Evolutionary conservation across 2,113 vertebrate genomes (phyloP).

Genomic region (Nanorana parkeri): DNA sequence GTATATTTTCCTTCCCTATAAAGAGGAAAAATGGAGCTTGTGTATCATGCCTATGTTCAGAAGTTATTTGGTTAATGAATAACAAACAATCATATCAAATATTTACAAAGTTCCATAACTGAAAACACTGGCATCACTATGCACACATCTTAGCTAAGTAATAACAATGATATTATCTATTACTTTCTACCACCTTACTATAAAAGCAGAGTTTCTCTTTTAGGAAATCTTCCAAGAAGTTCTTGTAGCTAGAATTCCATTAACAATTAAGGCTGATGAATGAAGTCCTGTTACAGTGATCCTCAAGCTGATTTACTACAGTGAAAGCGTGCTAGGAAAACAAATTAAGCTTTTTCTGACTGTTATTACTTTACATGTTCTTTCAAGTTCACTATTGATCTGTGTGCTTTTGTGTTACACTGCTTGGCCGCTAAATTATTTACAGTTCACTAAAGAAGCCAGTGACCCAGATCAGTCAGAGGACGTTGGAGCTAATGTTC

Average conservation of each 20-base stretch:
- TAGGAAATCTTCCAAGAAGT: not conserved
- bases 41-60: not conserved
- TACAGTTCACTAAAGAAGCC: slow-evolving; percentile 39
- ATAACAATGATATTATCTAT: not conserved
- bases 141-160: not conserved
- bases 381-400: slow-evolving; percentile 52
- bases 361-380: slow-evolving; percentile 30
- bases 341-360: not conserved
- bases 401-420: slow-evolving; percentile 40
- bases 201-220: not conserved
- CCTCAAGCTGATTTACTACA: slow-evolving; percentile 26
- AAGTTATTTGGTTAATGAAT: not conserved
- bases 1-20: not conserved
- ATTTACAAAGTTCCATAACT: too few relatives aligned
- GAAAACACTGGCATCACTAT: too few relatives aligned
- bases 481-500: slow-evolving; percentile 39
- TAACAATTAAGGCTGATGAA: slow-evolving; percentile 20
- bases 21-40: not conserved
- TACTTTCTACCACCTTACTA: not conserved
- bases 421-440: slow-evolving; percentile 51
- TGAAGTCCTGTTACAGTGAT: slow-evolving; percentile 18
- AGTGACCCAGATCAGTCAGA: slow-evolving; percentile 55
- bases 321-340: slow-evolving; percentile 5
- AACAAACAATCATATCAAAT: not conserved
- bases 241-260: not conserved